Conservation (phyloP, 2,113 vertebrate species). For the Gulo gulo region DNA sequence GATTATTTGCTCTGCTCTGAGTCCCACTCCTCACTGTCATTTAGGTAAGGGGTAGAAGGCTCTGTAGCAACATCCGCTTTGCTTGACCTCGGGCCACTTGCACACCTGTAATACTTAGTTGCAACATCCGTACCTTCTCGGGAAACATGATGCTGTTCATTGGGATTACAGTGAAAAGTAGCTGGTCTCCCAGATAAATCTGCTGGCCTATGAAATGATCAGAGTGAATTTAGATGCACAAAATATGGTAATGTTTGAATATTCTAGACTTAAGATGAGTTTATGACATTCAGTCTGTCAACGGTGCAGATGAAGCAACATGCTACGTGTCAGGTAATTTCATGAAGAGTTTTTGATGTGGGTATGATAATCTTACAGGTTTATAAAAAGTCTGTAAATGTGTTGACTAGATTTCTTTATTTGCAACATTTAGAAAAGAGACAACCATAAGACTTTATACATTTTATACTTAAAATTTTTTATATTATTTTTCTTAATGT, state of each 20-base stretch:
- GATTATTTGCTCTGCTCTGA: background rate
- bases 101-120: background rate
- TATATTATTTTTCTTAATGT: background rate
- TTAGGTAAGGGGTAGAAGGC: background rate
- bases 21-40: background rate
- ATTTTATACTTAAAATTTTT: background rate
- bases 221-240: background rate
- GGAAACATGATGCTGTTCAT: background rate
- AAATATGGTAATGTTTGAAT: background rate
- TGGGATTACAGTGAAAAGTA: background rate
- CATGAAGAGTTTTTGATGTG: background rate
- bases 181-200: background rate
- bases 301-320: background rate
- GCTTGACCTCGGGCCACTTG: background rate
- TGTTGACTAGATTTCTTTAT: background rate
- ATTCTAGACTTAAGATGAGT: background rate
- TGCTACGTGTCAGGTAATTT: background rate
- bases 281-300: background rate
- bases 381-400: background rate
- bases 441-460: background rate
- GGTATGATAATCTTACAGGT: background rate
- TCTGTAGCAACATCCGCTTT: background rate
- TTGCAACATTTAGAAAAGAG: constrained; percentile 8
- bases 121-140: background rate
- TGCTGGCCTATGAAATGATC: background rate